phyloP scores from a whole-genome alignment of 2,797 vertebrate species.

The Alfaro cultratus region DNA sequence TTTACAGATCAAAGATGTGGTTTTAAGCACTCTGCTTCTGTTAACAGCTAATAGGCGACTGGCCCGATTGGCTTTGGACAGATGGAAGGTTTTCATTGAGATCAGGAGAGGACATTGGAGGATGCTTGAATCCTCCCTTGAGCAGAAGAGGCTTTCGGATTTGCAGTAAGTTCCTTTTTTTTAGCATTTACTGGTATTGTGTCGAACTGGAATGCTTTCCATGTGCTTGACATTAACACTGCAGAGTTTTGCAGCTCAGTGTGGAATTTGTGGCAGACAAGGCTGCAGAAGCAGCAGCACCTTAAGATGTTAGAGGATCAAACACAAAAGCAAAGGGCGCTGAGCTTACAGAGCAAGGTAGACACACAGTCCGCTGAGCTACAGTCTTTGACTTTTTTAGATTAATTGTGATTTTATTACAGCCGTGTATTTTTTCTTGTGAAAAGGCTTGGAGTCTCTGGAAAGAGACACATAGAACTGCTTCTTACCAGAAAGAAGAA shows the following conservation, averaged over 20 bases:
- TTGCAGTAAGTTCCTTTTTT: conserved; percentile 74
- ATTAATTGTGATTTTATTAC: not conserved
- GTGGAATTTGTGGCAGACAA: conserved; percentile 72
- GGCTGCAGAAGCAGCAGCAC: conserved; percentile 51
- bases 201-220: not conserved
- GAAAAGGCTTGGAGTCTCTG: conserved; percentile 86
- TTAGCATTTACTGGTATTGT: not conserved
- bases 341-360: conserved; percentile 80
- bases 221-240: not conserved
- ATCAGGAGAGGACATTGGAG: conserved; percentile 78
- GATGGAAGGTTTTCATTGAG: conserved; percentile 84
- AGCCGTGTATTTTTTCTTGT: conserved; percentile 2
- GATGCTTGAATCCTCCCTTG: conserved; percentile 78
- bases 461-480: conserved; percentile 71
- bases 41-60: conserved; percentile 64
- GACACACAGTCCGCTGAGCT: conserved; percentile 40
- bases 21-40: conserved; percentile 20
- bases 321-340: conserved; percentile 74
- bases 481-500: conserved; percentile 69
- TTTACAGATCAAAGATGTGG: not conserved
- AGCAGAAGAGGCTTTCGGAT: conserved; percentile 69
- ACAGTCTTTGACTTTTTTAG: not conserved
- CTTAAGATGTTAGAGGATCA: conserved; percentile 54
- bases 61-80: conserved; percentile 76
- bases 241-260: conserved; percentile 55